These are phyloP conservation scores for Aphidius gifuensis DNA, from an alignment of 1,140 invertebrate species.

Conservation along the genomic window DNA sequence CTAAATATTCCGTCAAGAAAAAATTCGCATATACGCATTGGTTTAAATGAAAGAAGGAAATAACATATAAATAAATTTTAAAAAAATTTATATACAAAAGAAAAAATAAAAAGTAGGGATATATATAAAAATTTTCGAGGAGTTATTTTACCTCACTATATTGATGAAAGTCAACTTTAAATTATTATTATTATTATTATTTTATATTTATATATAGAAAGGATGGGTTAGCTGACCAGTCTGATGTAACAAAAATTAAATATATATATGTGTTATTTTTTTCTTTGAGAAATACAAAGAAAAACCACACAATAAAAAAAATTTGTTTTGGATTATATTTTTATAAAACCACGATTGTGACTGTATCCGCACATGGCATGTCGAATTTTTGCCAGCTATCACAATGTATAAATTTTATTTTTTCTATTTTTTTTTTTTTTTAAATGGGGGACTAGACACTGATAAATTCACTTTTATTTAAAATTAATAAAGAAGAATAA, in stretches of 20 bases:
- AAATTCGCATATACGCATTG: too few relatives aligned
- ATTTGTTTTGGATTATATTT: slow-evolving; percentile 8
- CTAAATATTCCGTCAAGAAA: slow-evolving; percentile 2
- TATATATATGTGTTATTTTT: slow-evolving; percentile 26
- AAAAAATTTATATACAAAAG: too few relatives aligned
- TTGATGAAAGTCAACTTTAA: background rate
- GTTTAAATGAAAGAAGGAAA: too few relatives aligned
- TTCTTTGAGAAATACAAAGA: slow-evolving; percentile 37
- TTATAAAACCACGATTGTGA: slow-evolving; percentile 4
- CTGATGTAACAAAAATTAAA: slow-evolving; percentile 52
- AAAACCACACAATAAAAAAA: slow-evolving; percentile 35
- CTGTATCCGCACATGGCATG: background rate
- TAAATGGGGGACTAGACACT: too few relatives aligned
- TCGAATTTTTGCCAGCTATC: background rate
- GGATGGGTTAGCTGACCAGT: slow-evolving; percentile 50
- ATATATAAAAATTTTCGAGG: too few relatives aligned
- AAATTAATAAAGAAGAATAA: too few relatives aligned
- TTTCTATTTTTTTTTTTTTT: too few relatives aligned
- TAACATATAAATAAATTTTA: too few relatives aligned
- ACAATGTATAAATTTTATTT: too few relatives aligned
- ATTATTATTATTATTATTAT: slow-evolving; percentile 11
- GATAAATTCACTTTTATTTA: too few relatives aligned
- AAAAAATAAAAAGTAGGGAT: too few relatives aligned
- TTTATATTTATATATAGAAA: slow-evolving; percentile 29
- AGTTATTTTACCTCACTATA: too few relatives aligned